A percentile compares a stretch with the other conserved stretches of the same genome.
These are phyloP conservation scores for Candoia aspera DNA, from an alignment of 2,113 vertebrate genomes.

Conservation along the genomic window DNA sequence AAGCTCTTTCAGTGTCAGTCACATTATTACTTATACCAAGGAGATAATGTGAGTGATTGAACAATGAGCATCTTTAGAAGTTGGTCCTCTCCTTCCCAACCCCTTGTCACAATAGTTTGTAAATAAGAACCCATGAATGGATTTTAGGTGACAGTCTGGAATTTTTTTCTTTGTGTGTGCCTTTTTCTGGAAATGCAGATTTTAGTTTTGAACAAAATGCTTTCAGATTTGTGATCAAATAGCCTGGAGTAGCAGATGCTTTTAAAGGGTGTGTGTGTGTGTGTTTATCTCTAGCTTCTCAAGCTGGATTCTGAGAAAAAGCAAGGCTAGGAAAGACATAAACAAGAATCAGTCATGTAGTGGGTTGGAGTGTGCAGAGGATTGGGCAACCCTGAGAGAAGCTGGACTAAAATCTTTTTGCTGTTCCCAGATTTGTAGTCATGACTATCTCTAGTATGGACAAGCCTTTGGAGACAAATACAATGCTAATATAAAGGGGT, in stretches of 20 bases:
- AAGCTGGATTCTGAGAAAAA: not conserved
- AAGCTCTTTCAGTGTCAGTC: not conserved
- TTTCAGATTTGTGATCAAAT: not conserved
- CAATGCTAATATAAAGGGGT: not conserved
- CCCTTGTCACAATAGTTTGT: not conserved
- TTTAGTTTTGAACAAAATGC: conserved; percentile 15
- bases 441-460: not conserved
- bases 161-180: not conserved
- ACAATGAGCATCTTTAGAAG: not conserved
- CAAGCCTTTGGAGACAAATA: not conserved
- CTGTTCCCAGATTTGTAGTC: not conserved
- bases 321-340: not conserved
- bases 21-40: not conserved
- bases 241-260: conserved; percentile 13
- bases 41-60: not conserved
- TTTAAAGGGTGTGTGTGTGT: not conserved
- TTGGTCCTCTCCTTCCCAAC: not conserved
- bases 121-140: not conserved
- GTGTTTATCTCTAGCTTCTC: conserved; percentile 8
- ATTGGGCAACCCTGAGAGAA: conserved; percentile 19
- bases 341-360: not conserved
- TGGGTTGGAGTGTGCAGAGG: not conserved
- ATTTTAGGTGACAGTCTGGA: conserved; percentile 21
- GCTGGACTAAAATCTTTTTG: not conserved
- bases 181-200: conserved; percentile 20